Evolutionary conservation across 2,797 vertebrate genomes (phyloP).

Genomic region (Scarus forsteni): DNA sequence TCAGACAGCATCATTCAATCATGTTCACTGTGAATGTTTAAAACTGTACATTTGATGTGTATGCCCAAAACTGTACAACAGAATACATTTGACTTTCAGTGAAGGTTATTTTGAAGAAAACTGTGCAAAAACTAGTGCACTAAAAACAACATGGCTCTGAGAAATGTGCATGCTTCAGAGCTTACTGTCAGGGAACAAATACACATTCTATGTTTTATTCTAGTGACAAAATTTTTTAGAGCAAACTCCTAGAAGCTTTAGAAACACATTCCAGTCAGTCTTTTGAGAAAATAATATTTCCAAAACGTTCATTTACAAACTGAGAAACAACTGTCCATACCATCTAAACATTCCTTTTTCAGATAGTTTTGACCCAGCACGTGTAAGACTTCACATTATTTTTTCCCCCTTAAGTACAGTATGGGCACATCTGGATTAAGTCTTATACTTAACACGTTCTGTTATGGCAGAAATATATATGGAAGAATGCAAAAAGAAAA

Average conservation of each 20-base stretch:
- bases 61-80: too few relatives aligned
- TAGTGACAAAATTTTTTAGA: not conserved
- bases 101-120: too few relatives aligned
- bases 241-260: not conserved
- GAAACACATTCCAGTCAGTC: not conserved
- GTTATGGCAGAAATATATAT: too few relatives aligned
- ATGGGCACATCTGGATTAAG: too few relatives aligned
- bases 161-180: not conserved
- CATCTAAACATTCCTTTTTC: too few relatives aligned
- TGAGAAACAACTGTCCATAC: too few relatives aligned
- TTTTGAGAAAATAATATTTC: too few relatives aligned
- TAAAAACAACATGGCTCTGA: not conserved
- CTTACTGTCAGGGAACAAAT: constrained; percentile 9
- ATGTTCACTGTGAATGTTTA: not conserved
- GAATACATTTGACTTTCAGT: not conserved
- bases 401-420: too few relatives aligned
- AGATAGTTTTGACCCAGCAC: too few relatives aligned
- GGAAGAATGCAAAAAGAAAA: not conserved
- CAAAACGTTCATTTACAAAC: too few relatives aligned
- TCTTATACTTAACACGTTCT: not conserved
- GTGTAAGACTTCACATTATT: too few relatives aligned
- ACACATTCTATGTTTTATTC: not conserved
- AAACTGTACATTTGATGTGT: not conserved
- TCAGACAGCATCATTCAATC: not conserved
- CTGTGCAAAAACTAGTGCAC: not conserved